These are phyloP conservation scores for Alviniconcha strummeri DNA, from an alignment of 2,888 invertebrate genomes.

Conservation along the genomic window DNA sequence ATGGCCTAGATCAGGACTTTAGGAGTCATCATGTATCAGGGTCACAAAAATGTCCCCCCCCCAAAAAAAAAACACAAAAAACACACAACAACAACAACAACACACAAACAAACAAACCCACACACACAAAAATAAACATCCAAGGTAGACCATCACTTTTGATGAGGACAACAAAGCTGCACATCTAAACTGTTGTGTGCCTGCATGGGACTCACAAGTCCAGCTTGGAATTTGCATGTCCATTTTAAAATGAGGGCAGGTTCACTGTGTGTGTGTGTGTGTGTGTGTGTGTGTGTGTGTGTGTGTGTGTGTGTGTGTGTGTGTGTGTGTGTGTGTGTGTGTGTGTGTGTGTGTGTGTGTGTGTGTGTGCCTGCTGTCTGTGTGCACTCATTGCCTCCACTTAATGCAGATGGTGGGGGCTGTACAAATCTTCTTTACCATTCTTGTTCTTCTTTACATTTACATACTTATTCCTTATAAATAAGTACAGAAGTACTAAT, in stretches of 20 bases:
- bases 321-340: neutral
- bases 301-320: neutral
- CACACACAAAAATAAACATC: neutral
- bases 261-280: conserved; percentile 1
- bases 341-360: neutral
- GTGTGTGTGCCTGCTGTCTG: neutral
- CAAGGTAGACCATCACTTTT: neutral
- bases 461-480: neutral
- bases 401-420: neutral
- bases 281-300: conserved; percentile 4
- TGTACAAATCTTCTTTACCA: neutral
- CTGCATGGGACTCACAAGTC: neutral
- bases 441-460: neutral
- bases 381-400: neutral
- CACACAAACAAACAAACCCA: neutral
- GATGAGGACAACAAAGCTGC: too few species aligned
- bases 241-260: neutral
- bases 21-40: too few species aligned
- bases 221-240: neutral
- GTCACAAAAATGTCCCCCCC: too few species aligned
- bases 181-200: neutral
- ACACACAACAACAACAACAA: too few species aligned
- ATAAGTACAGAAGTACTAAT: neutral
- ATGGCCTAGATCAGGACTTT: too few species aligned
- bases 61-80: too few species aligned